A percentile compares a stretch with the other conserved stretches of the same genome.
Evolutionary conservation across 2,888 invertebrate species (phyloP).

Genomic region (Pterostichus niger): DNA sequence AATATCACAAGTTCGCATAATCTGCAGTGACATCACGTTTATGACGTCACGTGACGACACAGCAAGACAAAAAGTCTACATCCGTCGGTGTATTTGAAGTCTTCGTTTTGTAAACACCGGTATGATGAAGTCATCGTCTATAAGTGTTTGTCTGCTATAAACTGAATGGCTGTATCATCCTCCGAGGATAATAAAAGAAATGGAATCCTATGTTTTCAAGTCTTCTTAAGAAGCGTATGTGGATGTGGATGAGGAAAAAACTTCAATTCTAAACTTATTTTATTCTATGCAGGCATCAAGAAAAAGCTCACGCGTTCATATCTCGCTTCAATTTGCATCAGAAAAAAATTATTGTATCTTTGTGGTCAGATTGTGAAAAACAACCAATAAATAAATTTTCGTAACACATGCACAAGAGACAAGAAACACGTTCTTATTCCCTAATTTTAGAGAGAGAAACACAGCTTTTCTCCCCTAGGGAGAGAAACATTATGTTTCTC

Average conservation of each 20-base stretch:
- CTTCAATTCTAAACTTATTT: no score
- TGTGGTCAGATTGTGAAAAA: no score
- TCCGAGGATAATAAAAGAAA: slow-evolving; percentile 37
- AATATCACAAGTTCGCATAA: slow-evolving; percentile 20
- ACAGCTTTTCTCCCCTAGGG: no score
- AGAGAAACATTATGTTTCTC: no score
- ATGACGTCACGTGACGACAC: slow-evolving; percentile 42
- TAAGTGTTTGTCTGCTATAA: slow-evolving; percentile 37
- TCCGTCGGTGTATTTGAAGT: slow-evolving; percentile 48
- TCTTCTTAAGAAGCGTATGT: slow-evolving; percentile 9
- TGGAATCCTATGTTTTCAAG: slow-evolving; percentile 12
- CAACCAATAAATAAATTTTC: no score
- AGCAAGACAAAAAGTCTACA: slow-evolving; percentile 30
- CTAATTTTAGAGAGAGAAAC: no score
- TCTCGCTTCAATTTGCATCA: no score
- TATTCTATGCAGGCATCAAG: no score
- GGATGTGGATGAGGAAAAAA: neutral
- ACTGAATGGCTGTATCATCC: slow-evolving; percentile 18
- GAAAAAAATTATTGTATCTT: no score
- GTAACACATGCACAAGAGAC: no score
- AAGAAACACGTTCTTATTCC: no score
- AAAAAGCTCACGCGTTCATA: no score
- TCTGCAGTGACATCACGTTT: slow-evolving; percentile 49
- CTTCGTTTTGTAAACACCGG: slow-evolving; percentile 58
- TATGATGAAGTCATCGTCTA: slow-evolving; percentile 53